phyloP scores from a whole-genome alignment of 2,113 vertebrate species.

The Hoplias malabaricus region DNA sequence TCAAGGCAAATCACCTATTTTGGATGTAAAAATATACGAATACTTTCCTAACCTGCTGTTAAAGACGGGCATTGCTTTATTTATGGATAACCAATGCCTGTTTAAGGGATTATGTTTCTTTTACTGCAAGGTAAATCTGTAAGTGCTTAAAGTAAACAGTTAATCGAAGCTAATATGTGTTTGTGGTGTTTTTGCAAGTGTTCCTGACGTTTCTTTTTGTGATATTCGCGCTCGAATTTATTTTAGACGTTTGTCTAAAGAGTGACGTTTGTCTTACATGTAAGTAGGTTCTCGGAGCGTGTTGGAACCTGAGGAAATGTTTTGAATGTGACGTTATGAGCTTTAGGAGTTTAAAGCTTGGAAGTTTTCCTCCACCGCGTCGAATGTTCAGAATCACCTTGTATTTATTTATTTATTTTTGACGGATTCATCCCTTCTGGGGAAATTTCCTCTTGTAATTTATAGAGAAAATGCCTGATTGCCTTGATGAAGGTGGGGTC shows the following conservation, averaged over 20 bases:
- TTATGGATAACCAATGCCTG: slow-evolving; percentile 39
- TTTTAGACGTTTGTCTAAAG: neutral
- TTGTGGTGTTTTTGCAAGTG: slow-evolving; percentile 44
- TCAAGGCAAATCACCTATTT: slow-evolving; percentile 54
- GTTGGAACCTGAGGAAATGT: neutral
- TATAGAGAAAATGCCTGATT: neutral
- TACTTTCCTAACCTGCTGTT: slow-evolving; percentile 31
- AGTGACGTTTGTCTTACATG: neutral
- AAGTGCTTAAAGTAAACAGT: slow-evolving; percentile 55
- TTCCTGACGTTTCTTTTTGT: slow-evolving; percentile 19
- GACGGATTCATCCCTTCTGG: neutral
- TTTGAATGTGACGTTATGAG: neutral
- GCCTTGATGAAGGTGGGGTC: slow-evolving; percentile 36
- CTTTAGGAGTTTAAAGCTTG: neutral
- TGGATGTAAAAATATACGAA: slow-evolving; percentile 44
- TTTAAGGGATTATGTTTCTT: slow-evolving; percentile 40
- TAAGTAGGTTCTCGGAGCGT: neutral
- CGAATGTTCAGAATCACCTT: neutral
- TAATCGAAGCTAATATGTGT: slow-evolving; percentile 49
- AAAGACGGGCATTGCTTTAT: slow-evolving; percentile 31
- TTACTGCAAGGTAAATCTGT: slow-evolving; percentile 55
- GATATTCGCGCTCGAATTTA: slow-evolving; percentile 31
- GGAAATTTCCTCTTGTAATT: slow-evolving; percentile 6
- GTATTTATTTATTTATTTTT: no score
- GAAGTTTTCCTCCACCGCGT: neutral